Evolutionary conservation across 2,113 vertebrate genomes (phyloP).

Genomic region (Rhinogobius similis): DNA sequence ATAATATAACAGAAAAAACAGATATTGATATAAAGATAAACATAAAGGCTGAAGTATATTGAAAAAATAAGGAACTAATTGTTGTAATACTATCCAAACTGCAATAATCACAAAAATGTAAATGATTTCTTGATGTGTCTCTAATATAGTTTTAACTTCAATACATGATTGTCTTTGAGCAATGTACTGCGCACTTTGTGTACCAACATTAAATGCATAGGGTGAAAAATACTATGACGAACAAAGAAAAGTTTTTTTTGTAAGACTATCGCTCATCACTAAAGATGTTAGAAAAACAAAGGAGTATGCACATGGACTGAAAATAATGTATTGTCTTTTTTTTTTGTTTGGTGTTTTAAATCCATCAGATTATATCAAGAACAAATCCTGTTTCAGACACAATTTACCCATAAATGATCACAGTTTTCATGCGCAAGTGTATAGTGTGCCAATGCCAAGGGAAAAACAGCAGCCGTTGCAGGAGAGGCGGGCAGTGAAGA

Average conservation of each 20-base stretch:
- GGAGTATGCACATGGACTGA: not conserved
- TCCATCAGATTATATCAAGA: slow-evolving; percentile 51
- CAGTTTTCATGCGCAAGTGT: slow-evolving; percentile 43
- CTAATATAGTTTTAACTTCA: not conserved
- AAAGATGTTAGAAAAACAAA: too few relatives aligned
- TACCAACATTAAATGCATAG: not conserved
- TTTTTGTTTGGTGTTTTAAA: slow-evolving; percentile 46
- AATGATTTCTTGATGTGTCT: not conserved
- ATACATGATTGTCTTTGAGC: not conserved
- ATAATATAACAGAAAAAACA: too few relatives aligned
- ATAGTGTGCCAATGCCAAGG: slow-evolving; percentile 24
- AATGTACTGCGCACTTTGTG: not conserved
- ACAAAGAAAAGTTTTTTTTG: not conserved
- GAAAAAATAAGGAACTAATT: not conserved
- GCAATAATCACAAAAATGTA: not conserved
- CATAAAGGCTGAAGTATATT: not conserved
- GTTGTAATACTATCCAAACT: too few relatives aligned
- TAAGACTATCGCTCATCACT: too few relatives aligned
- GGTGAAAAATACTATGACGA: not conserved
- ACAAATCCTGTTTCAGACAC: slow-evolving; percentile 55
- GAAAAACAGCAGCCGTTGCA: slow-evolving; percentile 32
- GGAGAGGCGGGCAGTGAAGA: not conserved
- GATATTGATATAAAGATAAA: too few relatives aligned
- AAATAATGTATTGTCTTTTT: slow-evolving; percentile 21
- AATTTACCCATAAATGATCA: slow-evolving; percentile 49